phyloP scores from a whole-genome alignment of 2,797 vertebrate species.

The Rhabdophis nuchalis region DNA sequence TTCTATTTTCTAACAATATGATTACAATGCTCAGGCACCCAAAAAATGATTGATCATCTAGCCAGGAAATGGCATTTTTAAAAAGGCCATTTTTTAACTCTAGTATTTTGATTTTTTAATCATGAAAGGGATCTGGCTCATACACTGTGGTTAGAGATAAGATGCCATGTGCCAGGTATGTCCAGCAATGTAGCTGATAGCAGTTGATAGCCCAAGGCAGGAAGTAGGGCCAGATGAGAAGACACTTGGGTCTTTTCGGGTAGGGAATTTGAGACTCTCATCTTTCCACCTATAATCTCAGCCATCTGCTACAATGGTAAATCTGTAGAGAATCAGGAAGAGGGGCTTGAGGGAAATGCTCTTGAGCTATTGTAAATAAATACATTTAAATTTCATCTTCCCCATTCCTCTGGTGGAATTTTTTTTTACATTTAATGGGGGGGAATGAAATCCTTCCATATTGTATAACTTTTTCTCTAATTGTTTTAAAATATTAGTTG shows the following conservation, averaged over 20 bases:
- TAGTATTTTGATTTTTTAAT: background rate
- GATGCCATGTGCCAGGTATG: background rate
- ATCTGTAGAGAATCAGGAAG: background rate
- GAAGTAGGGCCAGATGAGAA: background rate
- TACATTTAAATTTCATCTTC: background rate
- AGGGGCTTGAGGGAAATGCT: background rate
- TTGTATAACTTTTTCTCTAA: background rate
- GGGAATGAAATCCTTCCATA: background rate
- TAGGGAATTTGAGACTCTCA: background rate
- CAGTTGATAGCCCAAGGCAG: background rate
- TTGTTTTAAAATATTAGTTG: background rate
- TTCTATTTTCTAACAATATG: background rate
- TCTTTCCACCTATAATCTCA: background rate
- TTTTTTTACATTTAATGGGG: background rate
- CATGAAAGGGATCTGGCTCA: background rate
- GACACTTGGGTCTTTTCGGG: background rate
- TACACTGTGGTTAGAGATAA: background rate
- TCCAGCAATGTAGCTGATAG: background rate
- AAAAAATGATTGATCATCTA: background rate
- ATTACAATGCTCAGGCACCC: background rate
- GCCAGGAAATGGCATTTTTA: background rate
- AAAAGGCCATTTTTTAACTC: background rate
- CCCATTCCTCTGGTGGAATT: background rate
- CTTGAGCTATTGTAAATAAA: background rate
- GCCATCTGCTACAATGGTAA: background rate